phyloP scores from a whole-genome alignment of 2,113 vertebrate genomes.

The Silurus meridionalis region DNA sequence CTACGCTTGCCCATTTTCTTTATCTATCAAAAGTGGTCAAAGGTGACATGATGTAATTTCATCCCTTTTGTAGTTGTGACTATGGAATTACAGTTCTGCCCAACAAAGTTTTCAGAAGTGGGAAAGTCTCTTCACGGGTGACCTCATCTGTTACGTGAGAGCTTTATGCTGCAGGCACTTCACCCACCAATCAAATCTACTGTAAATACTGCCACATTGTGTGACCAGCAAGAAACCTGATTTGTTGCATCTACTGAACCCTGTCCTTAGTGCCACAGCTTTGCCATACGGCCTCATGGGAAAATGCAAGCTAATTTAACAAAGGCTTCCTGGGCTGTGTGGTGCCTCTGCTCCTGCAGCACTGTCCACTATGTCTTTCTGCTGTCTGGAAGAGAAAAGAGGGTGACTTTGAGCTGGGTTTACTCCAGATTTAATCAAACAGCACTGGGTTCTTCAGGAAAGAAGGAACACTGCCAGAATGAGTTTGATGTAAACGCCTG shows the following conservation, averaged over 20 bases:
- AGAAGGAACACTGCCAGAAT: conserved; percentile 53
- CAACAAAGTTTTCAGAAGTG: conserved; percentile 30
- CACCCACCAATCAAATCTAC: conserved; percentile 11
- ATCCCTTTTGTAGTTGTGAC: conserved; percentile 35
- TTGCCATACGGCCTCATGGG: conserved; percentile 50
- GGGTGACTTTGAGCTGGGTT: conserved; percentile 47
- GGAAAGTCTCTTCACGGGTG: conserved; percentile 33
- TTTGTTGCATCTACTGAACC: conserved; percentile 47
- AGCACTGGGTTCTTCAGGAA: conserved; percentile 55
- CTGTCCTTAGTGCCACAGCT: conserved; percentile 50
- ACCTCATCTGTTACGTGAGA: conserved; percentile 45
- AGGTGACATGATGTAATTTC: conserved; percentile 30
- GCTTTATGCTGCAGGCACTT: conserved; percentile 14
- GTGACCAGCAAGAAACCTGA: conserved; percentile 36
- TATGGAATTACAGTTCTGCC: conserved; percentile 36
- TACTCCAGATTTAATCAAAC: conserved; percentile 55
- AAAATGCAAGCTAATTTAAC: conserved; percentile 47
- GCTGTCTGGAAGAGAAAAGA: conserved; percentile 45
- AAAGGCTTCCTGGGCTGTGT: conserved; percentile 49
- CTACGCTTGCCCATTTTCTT: no score
- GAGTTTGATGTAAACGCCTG: conserved; percentile 60
- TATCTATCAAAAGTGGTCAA: not conserved
- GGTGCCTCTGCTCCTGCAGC: conserved; percentile 50
- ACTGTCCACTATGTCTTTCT: conserved; percentile 45
- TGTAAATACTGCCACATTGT: conserved; percentile 47